Percentiles rank a stretch among this genome's conserved stretches.
These are phyloP conservation scores for Catamblyrhynchus diadema DNA, from an alignment of 2,797 vertebrate genomes.

Conservation along the genomic window DNA sequence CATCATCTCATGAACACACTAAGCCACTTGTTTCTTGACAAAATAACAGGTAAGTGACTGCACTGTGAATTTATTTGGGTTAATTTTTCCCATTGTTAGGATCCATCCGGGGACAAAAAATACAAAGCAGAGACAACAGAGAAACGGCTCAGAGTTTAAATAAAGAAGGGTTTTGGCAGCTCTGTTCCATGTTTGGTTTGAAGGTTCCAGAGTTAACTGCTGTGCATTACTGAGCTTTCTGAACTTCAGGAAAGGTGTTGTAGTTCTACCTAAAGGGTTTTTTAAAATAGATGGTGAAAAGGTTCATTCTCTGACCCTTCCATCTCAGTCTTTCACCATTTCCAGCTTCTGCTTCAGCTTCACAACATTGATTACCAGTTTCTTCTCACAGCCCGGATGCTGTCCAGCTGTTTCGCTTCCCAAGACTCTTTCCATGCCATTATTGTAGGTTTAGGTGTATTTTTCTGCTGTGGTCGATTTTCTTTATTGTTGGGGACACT, in stretches of 20 bases:
- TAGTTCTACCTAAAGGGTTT: neutral
- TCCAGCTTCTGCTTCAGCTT: neutral
- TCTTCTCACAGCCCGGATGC: fast-evolving
- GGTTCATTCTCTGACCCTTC: neutral
- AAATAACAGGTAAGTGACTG: neutral
- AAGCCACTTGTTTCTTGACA: neutral
- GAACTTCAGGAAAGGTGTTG: neutral
- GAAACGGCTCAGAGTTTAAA: neutral
- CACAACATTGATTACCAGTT: neutral
- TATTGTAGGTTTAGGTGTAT: neutral
- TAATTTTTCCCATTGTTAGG: neutral
- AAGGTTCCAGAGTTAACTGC: neutral
- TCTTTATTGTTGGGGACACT: neutral
- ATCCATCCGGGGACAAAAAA: neutral
- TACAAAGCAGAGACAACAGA: neutral
- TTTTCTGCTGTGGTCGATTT: neutral
- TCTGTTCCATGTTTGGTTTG: neutral
- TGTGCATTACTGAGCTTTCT: neutral
- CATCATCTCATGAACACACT: neutral
- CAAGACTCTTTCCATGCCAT: fast-evolving
- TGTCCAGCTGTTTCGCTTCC: neutral
- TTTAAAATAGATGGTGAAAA: neutral
- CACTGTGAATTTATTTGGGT: neutral
- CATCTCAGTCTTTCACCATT: fast-evolving
- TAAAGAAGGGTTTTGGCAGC: neutral